Evolutionary conservation across 1,140 invertebrate genomes (phyloP), one percentile per base, ranked within the genome.

Genomic region (Nomia melanderi): DNA sequence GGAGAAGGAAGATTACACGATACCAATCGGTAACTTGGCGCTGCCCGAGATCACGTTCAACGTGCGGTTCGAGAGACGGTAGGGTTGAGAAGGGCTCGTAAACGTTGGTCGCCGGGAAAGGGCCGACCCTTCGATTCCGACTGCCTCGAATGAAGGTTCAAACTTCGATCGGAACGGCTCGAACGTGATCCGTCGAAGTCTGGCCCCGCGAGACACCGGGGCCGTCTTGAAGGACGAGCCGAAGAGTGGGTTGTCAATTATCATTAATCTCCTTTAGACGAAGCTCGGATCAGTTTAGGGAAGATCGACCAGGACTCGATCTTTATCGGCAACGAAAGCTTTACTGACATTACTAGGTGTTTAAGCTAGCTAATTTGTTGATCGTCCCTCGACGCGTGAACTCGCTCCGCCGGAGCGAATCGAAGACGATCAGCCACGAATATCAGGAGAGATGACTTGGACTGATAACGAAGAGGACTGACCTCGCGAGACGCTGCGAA

Each of bases 41-140:
- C 89, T 96, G 27, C 95, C 95, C 0, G 93, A 94, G 80, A 93
- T 94, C 6, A 95, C 95, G 0, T 96, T 94, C 84, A 93, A 93
- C 53, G 87, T 95, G 8, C 92, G 93, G 77, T 92, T 95, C 39
- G 92, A 93, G 65, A 93, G 93, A 33, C 92, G 94, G 86, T 91
- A 89, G 72, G 66, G 27, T 57, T 9, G 12, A 2, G 57, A 33
- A 1, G 27, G 1, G 25, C 27, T 1, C 8, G 64, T n/a, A 50
- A 14, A 70, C 29, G 25, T 56, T 69, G 6, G 60, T 8, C 17
- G 27, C 1, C 11, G 60, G 36, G 20, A 77, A 20, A 50, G 44
- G 33, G 50, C 59, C 53, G 36, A 57, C 53, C 33, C 36, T 23
- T 60, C 20, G 33, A 53, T 12, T 76, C 25, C 31, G 47, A 50